A percentile compares a stretch with the other conserved stretches of the same genome.
Evolutionary conservation across 2,888 invertebrate species (phyloP).

Genomic region (Ischnura elegans): DNA sequence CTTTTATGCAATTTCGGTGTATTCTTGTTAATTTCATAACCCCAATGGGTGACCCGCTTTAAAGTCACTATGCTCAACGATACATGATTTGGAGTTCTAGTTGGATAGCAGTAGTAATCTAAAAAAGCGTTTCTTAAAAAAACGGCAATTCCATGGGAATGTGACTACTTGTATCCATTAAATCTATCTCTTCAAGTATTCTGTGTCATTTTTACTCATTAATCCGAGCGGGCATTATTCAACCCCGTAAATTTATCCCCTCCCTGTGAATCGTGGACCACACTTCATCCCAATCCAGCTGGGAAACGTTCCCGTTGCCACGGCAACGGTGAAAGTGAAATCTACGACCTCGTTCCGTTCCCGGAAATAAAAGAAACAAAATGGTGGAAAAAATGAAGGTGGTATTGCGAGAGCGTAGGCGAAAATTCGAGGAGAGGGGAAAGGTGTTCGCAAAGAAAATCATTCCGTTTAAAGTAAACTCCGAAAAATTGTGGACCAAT

Average conservation of each 20-base stretch:
- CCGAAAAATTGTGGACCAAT: neutral
- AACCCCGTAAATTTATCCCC: neutral
- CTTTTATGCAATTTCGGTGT: too few relatives aligned
- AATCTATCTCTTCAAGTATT: neutral
- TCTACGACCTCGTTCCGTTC: slow-evolving; percentile 45
- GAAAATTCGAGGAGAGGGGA: neutral
- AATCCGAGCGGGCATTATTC: neutral
- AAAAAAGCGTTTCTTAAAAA: too few relatives aligned
- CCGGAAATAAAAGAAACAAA: neutral
- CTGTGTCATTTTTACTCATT: slow-evolving; percentile 17
- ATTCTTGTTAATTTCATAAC: too few relatives aligned
- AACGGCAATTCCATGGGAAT: neutral
- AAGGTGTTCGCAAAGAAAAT: slow-evolving; percentile 41
- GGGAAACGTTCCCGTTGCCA: slow-evolving; percentile 37
- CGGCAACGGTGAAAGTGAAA: slow-evolving; percentile 62
- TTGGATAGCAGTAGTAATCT: too few relatives aligned
- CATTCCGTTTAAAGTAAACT: slow-evolving; percentile 24
- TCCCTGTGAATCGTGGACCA: neutral
- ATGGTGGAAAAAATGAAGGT: neutral
- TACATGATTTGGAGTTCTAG: too few relatives aligned
- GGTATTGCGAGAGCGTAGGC: neutral
- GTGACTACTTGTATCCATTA: neutral
- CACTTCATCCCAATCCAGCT: neutral
- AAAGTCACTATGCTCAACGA: too few relatives aligned
- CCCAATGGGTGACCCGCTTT: too few relatives aligned